Conservation (phyloP, 2,888 invertebrate species). For the Cataglyphis rosenhaueri region DNA sequence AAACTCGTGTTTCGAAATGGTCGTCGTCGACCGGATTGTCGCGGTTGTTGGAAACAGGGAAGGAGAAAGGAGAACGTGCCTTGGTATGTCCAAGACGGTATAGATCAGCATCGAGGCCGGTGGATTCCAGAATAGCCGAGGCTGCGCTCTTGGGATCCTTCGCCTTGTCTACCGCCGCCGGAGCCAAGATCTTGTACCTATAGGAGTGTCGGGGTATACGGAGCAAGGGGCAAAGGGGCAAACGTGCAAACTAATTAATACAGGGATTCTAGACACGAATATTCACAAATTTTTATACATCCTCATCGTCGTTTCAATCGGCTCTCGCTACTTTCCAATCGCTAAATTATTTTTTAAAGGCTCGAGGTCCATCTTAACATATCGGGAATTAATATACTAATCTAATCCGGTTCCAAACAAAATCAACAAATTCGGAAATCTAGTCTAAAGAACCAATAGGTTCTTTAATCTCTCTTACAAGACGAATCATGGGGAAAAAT, state of each 20-base stretch:
- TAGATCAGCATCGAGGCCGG: slow-evolving; percentile 95
- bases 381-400: background rate
- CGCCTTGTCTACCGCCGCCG: slow-evolving; percentile 92
- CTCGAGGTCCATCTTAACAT: background rate
- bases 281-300: background rate
- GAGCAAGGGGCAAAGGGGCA: slow-evolving; percentile 66
- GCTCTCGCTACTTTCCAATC: background rate
- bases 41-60: slow-evolving; percentile 34
- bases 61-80: slow-evolving; percentile 89
- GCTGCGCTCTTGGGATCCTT: slow-evolving; percentile 94
- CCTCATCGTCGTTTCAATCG: slow-evolving; percentile 1
- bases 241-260: slow-evolving; percentile 70
- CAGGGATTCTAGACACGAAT: slow-evolving; percentile 38
- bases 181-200: slow-evolving; percentile 99
- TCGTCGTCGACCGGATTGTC: slow-evolving; percentile 28
- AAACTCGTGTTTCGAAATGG: background rate
- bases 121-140: slow-evolving; percentile 92
- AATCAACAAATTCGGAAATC: background rate
- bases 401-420: slow-evolving; percentile 17
- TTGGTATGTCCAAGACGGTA: slow-evolving; percentile 99
- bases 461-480: slow-evolving; percentile 1
- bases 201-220: slow-evolving; percentile 76
- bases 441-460: background rate
- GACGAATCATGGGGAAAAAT: slow-evolving; percentile 38
- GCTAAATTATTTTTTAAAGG: background rate